These are phyloP conservation scores for Thereva unica DNA, from an alignment of 2,888 invertebrate genomes.

Conservation along the genomic window DNA sequence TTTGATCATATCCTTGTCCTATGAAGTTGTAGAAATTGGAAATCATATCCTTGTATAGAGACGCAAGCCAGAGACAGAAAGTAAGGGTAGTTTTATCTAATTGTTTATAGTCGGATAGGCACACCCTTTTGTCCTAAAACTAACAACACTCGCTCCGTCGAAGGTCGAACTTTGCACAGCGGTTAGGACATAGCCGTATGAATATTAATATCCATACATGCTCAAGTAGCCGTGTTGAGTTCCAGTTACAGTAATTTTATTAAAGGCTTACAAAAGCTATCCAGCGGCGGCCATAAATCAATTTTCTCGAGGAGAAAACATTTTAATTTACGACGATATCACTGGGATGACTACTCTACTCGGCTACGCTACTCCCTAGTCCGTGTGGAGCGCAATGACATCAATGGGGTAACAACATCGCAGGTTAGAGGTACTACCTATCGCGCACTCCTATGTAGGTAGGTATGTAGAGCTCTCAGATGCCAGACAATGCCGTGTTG, in stretches of 20 bases:
- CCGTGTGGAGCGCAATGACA: neutral
- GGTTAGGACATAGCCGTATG: neutral
- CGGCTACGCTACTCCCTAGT: neutral
- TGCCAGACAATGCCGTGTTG: too few species aligned
- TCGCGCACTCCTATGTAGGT: too few species aligned
- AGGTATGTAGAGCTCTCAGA: too few species aligned
- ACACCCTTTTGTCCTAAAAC: neutral
- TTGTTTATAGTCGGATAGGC: conserved; percentile 33
- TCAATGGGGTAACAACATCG: neutral
- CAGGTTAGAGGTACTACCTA: too few species aligned
- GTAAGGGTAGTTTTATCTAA: conserved; percentile 33
- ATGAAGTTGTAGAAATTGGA: conserved; percentile 2
- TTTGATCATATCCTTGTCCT: conserved; percentile 17
- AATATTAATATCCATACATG: conserved; percentile 8
- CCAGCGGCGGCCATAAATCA: conserved; percentile 33
- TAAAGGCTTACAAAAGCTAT: conserved; percentile 20
- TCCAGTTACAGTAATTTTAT: conserved; percentile 29
- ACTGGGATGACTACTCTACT: neutral
- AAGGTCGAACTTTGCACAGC: too few species aligned
- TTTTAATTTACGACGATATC: conserved; percentile 35
- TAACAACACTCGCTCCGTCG: too few species aligned
- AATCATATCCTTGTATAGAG: neutral
- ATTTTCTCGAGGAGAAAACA: conserved; percentile 32
- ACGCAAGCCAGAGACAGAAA: neutral
- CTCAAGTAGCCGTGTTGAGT: conserved; percentile 10